A percentile compares a stretch with the other conserved stretches of the same genome.
These are phyloP conservation scores for Monochamus saltuarius DNA, from an alignment of 1,140 invertebrate genomes.

Conservation along the genomic window DNA sequence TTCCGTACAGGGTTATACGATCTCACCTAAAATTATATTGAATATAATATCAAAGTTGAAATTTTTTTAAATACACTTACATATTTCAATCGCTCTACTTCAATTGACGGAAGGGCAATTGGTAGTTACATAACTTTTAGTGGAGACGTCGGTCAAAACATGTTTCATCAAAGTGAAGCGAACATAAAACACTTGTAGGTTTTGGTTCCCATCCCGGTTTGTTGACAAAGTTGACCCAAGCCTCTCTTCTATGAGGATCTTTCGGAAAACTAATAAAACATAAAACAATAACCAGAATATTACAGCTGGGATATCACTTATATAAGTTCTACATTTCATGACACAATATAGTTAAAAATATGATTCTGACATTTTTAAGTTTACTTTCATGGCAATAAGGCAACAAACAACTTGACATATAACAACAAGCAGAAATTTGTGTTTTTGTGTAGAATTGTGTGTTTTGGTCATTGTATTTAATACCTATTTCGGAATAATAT, in stretches of 20 bases:
- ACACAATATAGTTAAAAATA: no score
- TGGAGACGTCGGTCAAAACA: background rate
- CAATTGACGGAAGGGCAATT: background rate
- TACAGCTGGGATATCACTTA: no score
- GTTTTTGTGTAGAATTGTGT: no score
- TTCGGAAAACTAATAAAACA: slow-evolving; percentile 5
- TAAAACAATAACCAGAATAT: background rate
- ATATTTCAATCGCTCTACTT: slow-evolving; percentile 7
- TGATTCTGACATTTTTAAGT: no score
- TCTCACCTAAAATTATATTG: background rate
- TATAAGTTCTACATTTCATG: background rate
- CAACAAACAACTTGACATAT: no score
- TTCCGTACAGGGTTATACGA: background rate
- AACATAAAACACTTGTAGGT: slow-evolving; percentile 5
- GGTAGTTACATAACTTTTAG: background rate
- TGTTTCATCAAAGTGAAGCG: background rate
- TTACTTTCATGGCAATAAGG: no score
- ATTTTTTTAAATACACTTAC: slow-evolving; percentile 5
- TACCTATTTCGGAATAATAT: no score
- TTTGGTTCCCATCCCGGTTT: background rate
- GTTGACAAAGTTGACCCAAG: background rate
- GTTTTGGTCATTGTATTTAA: no score
- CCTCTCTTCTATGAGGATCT: background rate
- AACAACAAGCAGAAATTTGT: no score
- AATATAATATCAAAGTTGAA: background rate